Percentiles rank a stretch among this genome's conserved stretches.
Conservation (phyloP, 2,113 vertebrate species). For the Notarius lentiginosus region DNA sequence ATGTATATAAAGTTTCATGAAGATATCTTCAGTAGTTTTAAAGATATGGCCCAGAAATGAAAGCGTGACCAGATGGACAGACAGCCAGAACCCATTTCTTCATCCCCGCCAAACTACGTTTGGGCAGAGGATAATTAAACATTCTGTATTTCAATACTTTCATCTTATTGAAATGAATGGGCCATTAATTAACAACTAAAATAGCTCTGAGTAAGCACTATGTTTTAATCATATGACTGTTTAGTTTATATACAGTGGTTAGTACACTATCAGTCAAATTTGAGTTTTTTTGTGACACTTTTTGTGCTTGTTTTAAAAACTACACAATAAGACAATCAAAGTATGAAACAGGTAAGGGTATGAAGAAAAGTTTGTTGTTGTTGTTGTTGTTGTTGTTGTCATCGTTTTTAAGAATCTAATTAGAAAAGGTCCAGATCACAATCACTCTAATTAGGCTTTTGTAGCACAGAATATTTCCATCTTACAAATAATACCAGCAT, state of each 20-base stretch:
- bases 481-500: neutral
- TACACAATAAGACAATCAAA: neutral
- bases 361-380: neutral
- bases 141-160: neutral
- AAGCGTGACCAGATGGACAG: no score
- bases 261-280: neutral
- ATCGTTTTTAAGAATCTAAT: neutral
- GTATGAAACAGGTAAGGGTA: neutral
- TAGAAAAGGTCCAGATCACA: neutral
- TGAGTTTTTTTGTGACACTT: no score
- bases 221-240: neutral
- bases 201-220: neutral
- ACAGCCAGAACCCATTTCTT: no score
- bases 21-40: no score
- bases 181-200: neutral
- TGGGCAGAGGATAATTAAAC: no score
- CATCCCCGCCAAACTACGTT: no score
- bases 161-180: no score
- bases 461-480: neutral
- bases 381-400: no score
- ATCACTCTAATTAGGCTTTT: neutral
- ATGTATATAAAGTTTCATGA: no score
- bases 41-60: no score
- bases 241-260: neutral
- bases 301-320: no score